phyloP scores from a whole-genome alignment of 2,113 vertebrate genomes.

The Oryzias woworae region DNA sequence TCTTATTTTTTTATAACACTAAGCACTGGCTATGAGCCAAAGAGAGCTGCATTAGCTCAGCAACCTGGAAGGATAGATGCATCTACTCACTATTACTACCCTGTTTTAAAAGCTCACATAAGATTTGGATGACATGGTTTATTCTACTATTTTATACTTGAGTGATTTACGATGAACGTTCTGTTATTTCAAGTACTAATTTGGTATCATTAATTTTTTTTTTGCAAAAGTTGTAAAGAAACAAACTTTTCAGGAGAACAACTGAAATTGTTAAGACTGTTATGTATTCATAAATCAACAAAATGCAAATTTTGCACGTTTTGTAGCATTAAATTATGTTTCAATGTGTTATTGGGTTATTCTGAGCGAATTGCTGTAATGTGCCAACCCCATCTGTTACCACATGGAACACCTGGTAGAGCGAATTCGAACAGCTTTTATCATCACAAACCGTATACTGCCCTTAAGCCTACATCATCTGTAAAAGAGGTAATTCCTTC shows the following conservation, averaged over 20 bases:
- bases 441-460: slow-evolving; percentile 20
- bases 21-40: slow-evolving; percentile 62
- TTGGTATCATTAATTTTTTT: no score
- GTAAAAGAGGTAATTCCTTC: background rate
- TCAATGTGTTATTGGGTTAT: slow-evolving; percentile 30
- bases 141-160: no score
- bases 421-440: slow-evolving; percentile 37
- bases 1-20: slow-evolving; percentile 57
- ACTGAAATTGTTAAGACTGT: slow-evolving; percentile 15
- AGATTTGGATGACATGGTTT: no score
- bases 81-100: slow-evolving; percentile 55
- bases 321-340: slow-evolving; percentile 14
- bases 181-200: no score
- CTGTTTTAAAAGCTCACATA: slow-evolving; percentile 19
- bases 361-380: slow-evolving; percentile 23
- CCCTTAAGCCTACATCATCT: slow-evolving; percentile 5
- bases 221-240: no score
- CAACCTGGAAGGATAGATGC: slow-evolving; percentile 23
- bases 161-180: no score
- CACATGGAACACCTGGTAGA: slow-evolving; percentile 15
- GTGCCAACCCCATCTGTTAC: slow-evolving; percentile 28
- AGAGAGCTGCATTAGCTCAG: slow-evolving; percentile 44
- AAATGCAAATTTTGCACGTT: slow-evolving; percentile 17
- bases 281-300: slow-evolving; percentile 27
- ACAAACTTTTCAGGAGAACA: no score